Evolutionary conservation across 2,797 vertebrate genomes (phyloP), one percentile per base, ranked within the genome.

Genomic region (Linurgus olivaceus): DNA sequence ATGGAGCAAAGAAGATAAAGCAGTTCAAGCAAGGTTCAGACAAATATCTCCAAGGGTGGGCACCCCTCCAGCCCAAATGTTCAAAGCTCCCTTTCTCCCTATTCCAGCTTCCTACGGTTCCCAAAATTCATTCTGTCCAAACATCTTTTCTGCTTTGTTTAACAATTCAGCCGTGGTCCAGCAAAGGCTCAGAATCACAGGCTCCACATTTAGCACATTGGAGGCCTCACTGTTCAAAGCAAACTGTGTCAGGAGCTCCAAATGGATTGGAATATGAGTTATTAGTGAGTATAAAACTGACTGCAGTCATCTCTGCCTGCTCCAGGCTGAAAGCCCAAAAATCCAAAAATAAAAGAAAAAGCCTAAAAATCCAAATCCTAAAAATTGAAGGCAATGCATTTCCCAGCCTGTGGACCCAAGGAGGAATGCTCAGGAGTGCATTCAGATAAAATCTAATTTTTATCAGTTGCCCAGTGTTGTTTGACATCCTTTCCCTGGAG

Each of bases 11-110:
- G 50, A 45, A 61, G 55, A 38, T 50, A 28, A 20, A 84, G 26
- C 19, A 68, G 79, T 81, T 93, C 93, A 91, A 33, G 48, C n/a
- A 66, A 90, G 66, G 82, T 88, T 94, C 85, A 94, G 73, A 65
- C 66, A 91, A 93, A 68, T 21, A 88, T 42, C 86, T 87, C 40
- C 4, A 16, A 59, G 70, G 17, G 17, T 58, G 57, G 95, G 90
- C 88, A 65, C 9, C 26, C 51, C 63, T 93, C 90, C 92, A 94
- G 48, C n/a, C 26, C 86, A 92, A 48, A 55, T 25, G 66, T 28
- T 38, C 71, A 66, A 74, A 95, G 86, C 71, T 88, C 67, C 63
- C 50, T 72, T 40, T 86, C 44, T 62, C 93, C 58, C 45, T n/a
- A 1, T 33, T 82, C 77, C 88, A 87, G 37, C 83, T 85, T 62